Conservation (phyloP, 2,797 vertebrate genomes). For the Myripristis murdjan region DNA sequence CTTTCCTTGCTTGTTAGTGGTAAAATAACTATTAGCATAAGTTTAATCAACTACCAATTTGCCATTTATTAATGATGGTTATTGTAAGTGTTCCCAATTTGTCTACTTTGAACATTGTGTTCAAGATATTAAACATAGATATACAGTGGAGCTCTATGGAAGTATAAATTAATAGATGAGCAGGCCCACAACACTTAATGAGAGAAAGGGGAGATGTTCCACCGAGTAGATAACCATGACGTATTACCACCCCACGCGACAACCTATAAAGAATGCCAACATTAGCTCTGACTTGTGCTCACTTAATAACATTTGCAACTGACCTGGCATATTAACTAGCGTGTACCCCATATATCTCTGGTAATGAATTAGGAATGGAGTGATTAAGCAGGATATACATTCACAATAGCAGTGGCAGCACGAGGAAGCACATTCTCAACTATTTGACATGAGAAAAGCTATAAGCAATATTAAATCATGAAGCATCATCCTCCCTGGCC, state of each 20-base stretch:
- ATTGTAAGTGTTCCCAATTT: slow-evolving; percentile 66
- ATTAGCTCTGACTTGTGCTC: slow-evolving; percentile 57
- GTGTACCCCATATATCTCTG: slow-evolving; percentile 34
- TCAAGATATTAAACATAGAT: slow-evolving; percentile 52
- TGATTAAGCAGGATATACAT: slow-evolving; percentile 28
- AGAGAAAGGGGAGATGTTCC: slow-evolving; percentile 47
- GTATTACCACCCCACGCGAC: slow-evolving; percentile 44
- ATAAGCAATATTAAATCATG: slow-evolving; percentile 33
- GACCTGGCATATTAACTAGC: slow-evolving; percentile 59
- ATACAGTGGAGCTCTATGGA: slow-evolving; percentile 38
- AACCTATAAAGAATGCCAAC: slow-evolving; percentile 62
- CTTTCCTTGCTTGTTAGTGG: too few species aligned
- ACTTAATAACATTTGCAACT: slow-evolving; percentile 63
- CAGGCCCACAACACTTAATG: slow-evolving; percentile 63
- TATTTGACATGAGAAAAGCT: slow-evolving; percentile 19
- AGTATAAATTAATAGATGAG: slow-evolving; percentile 67
- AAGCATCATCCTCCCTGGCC: slow-evolving; percentile 14
- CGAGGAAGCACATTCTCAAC: slow-evolving; percentile 14
- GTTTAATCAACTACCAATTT: too few species aligned
- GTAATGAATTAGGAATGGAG: slow-evolving; percentile 34
- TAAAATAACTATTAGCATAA: too few species aligned
- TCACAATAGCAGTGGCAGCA: slow-evolving; percentile 24
- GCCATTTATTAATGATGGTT: too few species aligned
- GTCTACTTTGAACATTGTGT: slow-evolving; percentile 62
- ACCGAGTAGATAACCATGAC: slow-evolving; percentile 52